Evolutionary conservation across 1,140 invertebrate species (phyloP), one percentile per base, ranked within the genome.

Genomic region (Lepidurus couesii): DNA sequence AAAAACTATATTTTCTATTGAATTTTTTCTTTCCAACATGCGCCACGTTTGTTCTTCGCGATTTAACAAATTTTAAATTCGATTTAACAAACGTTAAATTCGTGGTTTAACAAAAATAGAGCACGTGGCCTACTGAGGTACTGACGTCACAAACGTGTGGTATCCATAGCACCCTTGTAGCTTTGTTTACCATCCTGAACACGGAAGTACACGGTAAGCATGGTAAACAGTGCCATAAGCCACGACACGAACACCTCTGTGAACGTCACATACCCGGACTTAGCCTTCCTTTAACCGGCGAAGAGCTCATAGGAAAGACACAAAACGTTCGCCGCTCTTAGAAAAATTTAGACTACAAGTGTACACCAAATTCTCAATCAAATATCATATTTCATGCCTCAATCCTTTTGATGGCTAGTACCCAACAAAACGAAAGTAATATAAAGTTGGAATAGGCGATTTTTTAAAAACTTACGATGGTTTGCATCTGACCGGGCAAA

Each of bases 401-500:
- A 34, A 34, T 3, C 34, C 4, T 4, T 34, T 4, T 26, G 26
- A 24, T 47, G 11, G 24, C n/a, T 21, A 42, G 47, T 16, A 76
- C 16, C 34, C 34, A 24, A 21, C 6, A 16, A 11, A n/a, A 76
- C 21, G n/a, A 77, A 77, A 24, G 24, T 24, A 44, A 42, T 7
- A 44, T 21, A 42, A 75, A 24, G 24, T 75, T 42, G 26, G 16
- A 75, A 21, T 21, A 75, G 1, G 43, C 43, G 16, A 43, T 75
- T 75, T 74, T 74, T 74, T 13, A 21, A 9, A 43, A 11, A 53
- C 93, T 92, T 89, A 95, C 94, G 90, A 96, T 93, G 75, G 86
- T 83, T 84, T 93, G 94, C 84, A 96, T 90, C 89, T 96, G 94
- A 86, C 93, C 93, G 87, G 93, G 92, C 84, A 95, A 90, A 82